These are phyloP conservation scores for Apteryx owenii DNA, from an alignment of 2,113 vertebrate species.

Conservation along the genomic window DNA sequence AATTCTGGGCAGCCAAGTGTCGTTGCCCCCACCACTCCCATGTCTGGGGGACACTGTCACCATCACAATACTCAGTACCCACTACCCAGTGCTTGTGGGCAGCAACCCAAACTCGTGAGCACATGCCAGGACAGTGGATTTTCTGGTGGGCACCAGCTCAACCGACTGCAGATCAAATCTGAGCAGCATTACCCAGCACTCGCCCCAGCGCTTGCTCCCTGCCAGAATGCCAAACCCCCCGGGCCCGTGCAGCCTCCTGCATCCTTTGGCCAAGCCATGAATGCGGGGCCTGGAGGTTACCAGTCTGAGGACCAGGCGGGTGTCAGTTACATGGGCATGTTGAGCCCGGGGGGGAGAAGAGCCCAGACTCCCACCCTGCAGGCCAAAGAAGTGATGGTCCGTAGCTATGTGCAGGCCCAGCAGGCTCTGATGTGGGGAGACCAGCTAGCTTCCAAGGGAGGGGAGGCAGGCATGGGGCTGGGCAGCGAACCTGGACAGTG, in stretches of 20 bases:
- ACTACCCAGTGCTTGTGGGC: conserved; percentile 41
- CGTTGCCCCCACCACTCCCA: not conserved
- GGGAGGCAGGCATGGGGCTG: conserved; percentile 4
- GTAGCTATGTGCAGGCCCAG: conserved; percentile 94
- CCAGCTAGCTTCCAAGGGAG: conserved; percentile 52
- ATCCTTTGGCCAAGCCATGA: conserved; percentile 63
- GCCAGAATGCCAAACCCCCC: conserved; percentile 78
- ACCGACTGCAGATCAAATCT: conserved; percentile 85
- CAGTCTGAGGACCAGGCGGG: conserved; percentile 37
- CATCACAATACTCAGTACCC: conserved; percentile 74
- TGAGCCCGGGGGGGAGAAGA: conserved; percentile 60
- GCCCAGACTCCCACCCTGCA: conserved; percentile 86
- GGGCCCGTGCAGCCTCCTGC: conserved; percentile 43
- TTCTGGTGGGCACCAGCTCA: conserved; percentile 42
- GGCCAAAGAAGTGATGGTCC: conserved; percentile 92
- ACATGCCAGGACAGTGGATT: conserved; percentile 53
- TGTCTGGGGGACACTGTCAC: conserved; percentile 33
- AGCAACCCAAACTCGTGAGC: not conserved
- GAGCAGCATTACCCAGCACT: conserved; percentile 88
- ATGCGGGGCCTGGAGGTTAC: conserved; percentile 69
- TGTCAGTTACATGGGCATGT: conserved; percentile 61
- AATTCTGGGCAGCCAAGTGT: not conserved
- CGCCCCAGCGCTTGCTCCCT: conserved; percentile 77
- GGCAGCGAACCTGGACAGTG: conserved; percentile 72
- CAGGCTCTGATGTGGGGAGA: conserved; percentile 95